A percentile compares a stretch with the other conserved stretches of the same genome.
Conservation (phyloP, 2,888 invertebrate genomes). For the Melangyna quadrimaculata region DNA sequence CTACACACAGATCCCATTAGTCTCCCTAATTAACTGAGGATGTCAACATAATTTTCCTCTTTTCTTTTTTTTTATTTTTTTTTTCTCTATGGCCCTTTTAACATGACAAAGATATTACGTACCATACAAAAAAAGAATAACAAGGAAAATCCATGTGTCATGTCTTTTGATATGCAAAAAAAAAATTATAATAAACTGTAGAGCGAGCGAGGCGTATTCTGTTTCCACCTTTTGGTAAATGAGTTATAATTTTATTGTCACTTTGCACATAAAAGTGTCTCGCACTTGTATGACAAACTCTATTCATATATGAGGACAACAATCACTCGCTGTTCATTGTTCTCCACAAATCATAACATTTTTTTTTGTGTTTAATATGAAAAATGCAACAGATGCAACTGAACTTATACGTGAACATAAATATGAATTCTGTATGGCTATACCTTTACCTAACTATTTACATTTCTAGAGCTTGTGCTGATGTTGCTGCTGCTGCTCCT, state of each 20-base stretch:
- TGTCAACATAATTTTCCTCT: slow-evolving; percentile 51
- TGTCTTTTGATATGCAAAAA: slow-evolving; percentile 21
- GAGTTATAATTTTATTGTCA: slow-evolving; percentile 39
- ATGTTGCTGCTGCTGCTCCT: neutral
- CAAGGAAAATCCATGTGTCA: slow-evolving; percentile 21
- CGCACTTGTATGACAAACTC: slow-evolving; percentile 31
- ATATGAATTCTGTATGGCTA: neutral
- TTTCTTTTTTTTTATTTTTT: neutral
- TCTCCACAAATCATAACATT: slow-evolving; percentile 49
- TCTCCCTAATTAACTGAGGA: slow-evolving; percentile 67
- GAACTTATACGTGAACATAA: slow-evolving; percentile 3
- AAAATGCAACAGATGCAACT: slow-evolving; percentile 64
- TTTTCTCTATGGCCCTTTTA: neutral
- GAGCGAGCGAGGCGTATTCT: slow-evolving; percentile 5
- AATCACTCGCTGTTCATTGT: slow-evolving; percentile 53
- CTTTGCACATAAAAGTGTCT: slow-evolving; percentile 5
- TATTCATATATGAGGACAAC: slow-evolving; percentile 53
- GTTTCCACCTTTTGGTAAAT: slow-evolving; percentile 17
- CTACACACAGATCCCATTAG: slow-evolving; percentile 65
- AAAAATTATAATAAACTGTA: neutral
- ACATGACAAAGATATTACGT: neutral
- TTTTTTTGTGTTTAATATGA: neutral
- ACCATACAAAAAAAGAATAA: neutral
- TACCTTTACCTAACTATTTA: neutral
- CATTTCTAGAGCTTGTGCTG: neutral